phyloP scores from a whole-genome alignment of 2,797 vertebrate genomes.

The Pseudochaenichthys georgianus region DNA sequence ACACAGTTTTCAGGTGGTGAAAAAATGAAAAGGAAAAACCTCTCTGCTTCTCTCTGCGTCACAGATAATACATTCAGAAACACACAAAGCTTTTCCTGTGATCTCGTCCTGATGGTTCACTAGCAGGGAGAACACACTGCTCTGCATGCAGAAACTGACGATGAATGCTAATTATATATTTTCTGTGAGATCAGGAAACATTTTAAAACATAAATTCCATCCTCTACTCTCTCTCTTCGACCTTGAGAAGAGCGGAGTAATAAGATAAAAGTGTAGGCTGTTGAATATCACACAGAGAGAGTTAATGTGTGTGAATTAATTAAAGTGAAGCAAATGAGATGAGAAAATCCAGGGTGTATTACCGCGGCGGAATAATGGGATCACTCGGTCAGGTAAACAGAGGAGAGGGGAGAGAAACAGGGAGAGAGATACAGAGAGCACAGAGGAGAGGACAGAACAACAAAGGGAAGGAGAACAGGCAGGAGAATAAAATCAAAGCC shows the following conservation, averaged over 20 bases:
- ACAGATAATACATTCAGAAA: slow-evolving; percentile 40
- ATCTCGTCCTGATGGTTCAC: slow-evolving; percentile 29
- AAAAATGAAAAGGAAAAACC: slow-evolving; percentile 7
- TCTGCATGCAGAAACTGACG: too few species aligned
- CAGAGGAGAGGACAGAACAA: background rate
- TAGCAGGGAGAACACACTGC: background rate
- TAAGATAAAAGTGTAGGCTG: slow-evolving; percentile 35
- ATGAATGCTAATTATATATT: too few species aligned
- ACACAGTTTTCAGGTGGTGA: slow-evolving; percentile 11
- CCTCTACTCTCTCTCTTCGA: background rate
- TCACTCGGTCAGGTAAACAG: slow-evolving; percentile 46
- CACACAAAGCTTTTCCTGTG: slow-evolving; percentile 47
- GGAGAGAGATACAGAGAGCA: background rate
- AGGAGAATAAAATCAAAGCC: background rate
- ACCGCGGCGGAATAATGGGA: slow-evolving; percentile 41
- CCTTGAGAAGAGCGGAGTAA: slow-evolving; percentile 41
- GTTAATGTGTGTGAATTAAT: slow-evolving; percentile 32
- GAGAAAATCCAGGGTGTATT: slow-evolving; percentile 23
- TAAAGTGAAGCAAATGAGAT: slow-evolving; percentile 24
- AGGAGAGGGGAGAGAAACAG: background rate
- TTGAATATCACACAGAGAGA: slow-evolving; percentile 28
- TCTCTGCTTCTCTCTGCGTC: background rate
- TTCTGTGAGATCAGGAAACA: too few species aligned
- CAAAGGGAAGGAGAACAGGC: background rate
- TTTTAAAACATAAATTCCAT: too few species aligned